phyloP scores from a whole-genome alignment of 2,113 vertebrate genomes.

The Isichthys henryi region DNA sequence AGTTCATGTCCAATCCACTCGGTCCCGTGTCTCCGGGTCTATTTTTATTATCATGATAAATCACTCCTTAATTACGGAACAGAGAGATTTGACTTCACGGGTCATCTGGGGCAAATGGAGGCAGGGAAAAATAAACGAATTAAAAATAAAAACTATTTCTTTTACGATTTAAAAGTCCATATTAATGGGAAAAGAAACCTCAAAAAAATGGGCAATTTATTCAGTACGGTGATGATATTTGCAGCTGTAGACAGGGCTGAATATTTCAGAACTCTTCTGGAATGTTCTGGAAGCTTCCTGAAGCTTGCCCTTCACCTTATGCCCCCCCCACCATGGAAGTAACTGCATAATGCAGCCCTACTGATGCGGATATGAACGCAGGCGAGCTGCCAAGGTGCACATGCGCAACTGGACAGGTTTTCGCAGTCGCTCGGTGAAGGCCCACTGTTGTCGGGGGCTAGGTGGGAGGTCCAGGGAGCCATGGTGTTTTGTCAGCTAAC shows the following conservation, averaged over 20 bases:
- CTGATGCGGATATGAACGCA: neutral
- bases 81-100: conserved; percentile 22
- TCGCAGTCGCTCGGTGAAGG: neutral
- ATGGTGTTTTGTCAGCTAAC: neutral
- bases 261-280: neutral
- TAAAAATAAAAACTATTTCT: neutral
- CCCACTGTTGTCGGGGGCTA: neutral
- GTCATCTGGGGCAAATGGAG: neutral
- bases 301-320: neutral
- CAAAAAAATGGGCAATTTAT: neutral
- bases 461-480: neutral
- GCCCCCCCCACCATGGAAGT: neutral
- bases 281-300: neutral
- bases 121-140: neutral
- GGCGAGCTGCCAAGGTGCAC: neutral
- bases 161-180: neutral
- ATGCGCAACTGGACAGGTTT: neutral
- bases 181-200: conserved; percentile 3
- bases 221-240: neutral
- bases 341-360: neutral
- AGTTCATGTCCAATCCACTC: conserved; percentile 41
- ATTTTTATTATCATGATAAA: conserved; percentile 41
- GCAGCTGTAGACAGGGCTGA: neutral
- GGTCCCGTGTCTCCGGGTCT: conserved; percentile 36
- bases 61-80: conserved; percentile 41